A percentile compares a stretch with the other conserved stretches of the same genome.
Conservation (phyloP, 2,113 vertebrate genomes). For the Genyomyrus donnyi region DNA sequence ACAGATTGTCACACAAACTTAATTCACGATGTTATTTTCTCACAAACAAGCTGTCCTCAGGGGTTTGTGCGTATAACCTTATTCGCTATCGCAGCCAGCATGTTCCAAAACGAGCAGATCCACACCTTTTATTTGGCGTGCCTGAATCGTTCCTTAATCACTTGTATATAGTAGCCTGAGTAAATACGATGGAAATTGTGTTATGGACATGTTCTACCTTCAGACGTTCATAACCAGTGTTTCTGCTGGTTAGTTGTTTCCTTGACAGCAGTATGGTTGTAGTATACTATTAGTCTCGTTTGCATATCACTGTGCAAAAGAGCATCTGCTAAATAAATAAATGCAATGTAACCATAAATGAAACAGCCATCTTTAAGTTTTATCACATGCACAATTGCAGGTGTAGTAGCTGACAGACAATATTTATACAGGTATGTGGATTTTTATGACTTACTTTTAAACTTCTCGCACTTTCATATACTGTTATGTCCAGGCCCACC, state of each 20-base stretch:
- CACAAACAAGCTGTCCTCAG: background rate
- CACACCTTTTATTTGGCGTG: background rate
- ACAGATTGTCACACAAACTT: background rate
- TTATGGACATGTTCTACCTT: background rate
- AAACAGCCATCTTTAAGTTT: background rate
- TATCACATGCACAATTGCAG: background rate
- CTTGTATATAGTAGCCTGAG: background rate
- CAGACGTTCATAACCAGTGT: background rate
- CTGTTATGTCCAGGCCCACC: background rate
- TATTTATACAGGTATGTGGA: background rate
- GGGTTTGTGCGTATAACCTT: background rate
- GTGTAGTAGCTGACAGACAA: background rate
- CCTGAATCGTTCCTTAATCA: background rate
- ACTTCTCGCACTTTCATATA: background rate
- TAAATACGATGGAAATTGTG: background rate
- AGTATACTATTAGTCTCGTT: no score
- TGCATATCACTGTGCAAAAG: background rate
- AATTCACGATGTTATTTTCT: background rate
- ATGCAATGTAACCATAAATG: background rate
- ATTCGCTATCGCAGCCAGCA: background rate
- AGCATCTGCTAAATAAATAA: background rate
- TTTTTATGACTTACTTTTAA: background rate
- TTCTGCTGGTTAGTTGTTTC: background rate
- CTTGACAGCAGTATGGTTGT: background rate
- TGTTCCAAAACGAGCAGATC: background rate